phyloP scores from a whole-genome alignment of 2,113 vertebrate species.

The Proterorhinus semilunaris region DNA sequence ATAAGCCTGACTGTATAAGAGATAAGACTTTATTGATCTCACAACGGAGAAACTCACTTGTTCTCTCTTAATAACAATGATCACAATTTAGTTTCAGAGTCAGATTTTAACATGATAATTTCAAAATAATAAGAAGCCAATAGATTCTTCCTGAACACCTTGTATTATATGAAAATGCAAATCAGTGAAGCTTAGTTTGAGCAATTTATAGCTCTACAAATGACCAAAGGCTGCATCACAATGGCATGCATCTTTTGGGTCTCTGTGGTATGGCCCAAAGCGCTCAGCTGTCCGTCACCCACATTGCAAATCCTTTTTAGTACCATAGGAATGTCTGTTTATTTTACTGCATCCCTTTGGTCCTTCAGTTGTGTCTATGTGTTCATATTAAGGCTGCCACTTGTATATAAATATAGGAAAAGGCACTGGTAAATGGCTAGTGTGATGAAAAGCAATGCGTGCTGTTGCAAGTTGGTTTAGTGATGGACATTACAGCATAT shows the following conservation, averaged over 20 bases:
- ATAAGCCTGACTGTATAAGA: too few relatives aligned
- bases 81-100: too few relatives aligned
- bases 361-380: not conserved
- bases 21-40: too few relatives aligned
- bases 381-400: conserved; percentile 6
- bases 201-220: too few relatives aligned
- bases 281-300: conserved; percentile 3
- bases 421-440: not conserved
- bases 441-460: conserved; percentile 14
- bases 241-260: conserved; percentile 4
- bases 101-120: too few relatives aligned
- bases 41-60: too few relatives aligned
- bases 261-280: not conserved
- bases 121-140: too few relatives aligned
- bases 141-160: too few relatives aligned
- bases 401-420: conserved; percentile 7
- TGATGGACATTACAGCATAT: conserved; percentile 31
- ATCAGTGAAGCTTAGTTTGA: too few relatives aligned
- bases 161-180: too few relatives aligned
- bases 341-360: not conserved
- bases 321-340: not conserved
- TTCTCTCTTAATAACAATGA: too few relatives aligned
- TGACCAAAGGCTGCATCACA: not conserved
- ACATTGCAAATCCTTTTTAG: conserved; percentile 8
- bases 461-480: conserved; percentile 14